A percentile compares a stretch with the other conserved stretches of the same genome.
phyloP scores from a whole-genome alignment of 2,113 vertebrate genomes.

The Bos taurus region ARS-UCD2.0 NC_037342.1:54634501-54635000 shows the following conservation, averaged over 20 bases:
- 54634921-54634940: background rate
- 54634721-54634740: constrained; percentile 89
- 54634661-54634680: constrained; percentile 93
- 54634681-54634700: constrained; percentile 94
- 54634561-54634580: background rate
- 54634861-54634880: background rate
- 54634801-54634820: background rate
- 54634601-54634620: background rate
- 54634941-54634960: background rate
- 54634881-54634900: background rate
- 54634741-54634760: constrained; percentile 87
- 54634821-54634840: background rate
- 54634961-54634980: accelerated
- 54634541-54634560: background rate
- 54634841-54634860: background rate
- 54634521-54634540: background rate
- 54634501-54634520: background rate
- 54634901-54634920: background rate
- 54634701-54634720: constrained; percentile 90
- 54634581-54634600: background rate
- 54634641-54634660: background rate
- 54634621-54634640: background rate
- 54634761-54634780: constrained; percentile 76
- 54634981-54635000: background rate
- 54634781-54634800: background rate